Evolutionary conservation across 2,888 invertebrate species (phyloP), one percentile per base, ranked within the genome.

Genomic region (Eupithecia inturbata): DNA sequence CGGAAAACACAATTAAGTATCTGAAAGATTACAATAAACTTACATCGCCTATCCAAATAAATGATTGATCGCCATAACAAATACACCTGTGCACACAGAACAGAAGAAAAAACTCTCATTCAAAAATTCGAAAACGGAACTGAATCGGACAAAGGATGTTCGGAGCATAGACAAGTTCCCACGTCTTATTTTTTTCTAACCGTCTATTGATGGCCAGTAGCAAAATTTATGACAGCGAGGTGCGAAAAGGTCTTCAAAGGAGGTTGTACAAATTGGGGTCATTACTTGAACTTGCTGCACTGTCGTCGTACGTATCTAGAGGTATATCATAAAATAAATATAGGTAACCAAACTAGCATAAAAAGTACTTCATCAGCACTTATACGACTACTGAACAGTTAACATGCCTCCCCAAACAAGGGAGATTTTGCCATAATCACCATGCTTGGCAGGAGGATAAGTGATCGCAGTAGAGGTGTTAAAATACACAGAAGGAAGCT

Each of bases 31-130:
- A 79, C 77, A 75, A 71, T 68, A 69, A 76, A 78, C 72, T 74
- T 76, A 79, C 75, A 78, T 73, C 63, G 71, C 73, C 77, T 80
- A 82, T 79, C 72, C 81, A 83, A 81, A 81, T 77, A 78, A 76
- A 80, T 78, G 80, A 78, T 76, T 68, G 78, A 81, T 79, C 71
- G 74, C 68, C 81, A 81, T 66, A 84, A 87, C 83, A 90, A 91
- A 91, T 89, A 89, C 93, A 92, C 92, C 92, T 93, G 93, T 90
- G 90, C 86, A 91, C 79, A 92, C 89, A 89, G 80, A 78, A 80
- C 76, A 74, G 72, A 74, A 77, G 78, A 82, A 86, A 88, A 87
- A 86, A 82, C 73, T 70, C 69, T 76, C 85, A 89, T 91, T 91
- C 90, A 89, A 81, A 81, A 74, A 73, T 80, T 80, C 74, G 71